These are phyloP conservation scores for Dryococelus australis DNA, from an alignment of 2,888 invertebrate genomes.

Conservation along the genomic window DNA sequence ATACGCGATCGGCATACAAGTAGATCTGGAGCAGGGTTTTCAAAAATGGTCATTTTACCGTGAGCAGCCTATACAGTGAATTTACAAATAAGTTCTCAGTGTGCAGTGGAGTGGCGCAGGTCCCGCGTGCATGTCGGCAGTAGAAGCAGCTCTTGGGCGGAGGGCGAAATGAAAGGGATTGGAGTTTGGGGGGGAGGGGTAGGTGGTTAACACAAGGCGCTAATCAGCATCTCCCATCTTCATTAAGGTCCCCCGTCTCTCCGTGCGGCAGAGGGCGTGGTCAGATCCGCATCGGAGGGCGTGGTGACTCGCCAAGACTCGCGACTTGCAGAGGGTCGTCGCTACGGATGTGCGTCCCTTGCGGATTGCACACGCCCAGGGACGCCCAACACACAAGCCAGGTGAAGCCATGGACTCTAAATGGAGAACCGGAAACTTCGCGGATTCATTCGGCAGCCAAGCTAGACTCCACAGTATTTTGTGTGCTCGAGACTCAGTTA, in stretches of 20 bases:
- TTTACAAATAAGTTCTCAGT: too few relatives aligned
- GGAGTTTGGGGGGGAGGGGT: too few relatives aligned
- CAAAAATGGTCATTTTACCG: too few relatives aligned
- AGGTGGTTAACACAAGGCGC: not conserved
- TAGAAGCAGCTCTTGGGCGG: not conserved
- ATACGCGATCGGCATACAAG: too few relatives aligned
- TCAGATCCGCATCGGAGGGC: not conserved
- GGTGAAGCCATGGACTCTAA: too few relatives aligned
- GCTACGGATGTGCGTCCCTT: not conserved
- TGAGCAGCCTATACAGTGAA: too few relatives aligned
- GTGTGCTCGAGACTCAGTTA: too few relatives aligned
- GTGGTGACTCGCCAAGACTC: not conserved
- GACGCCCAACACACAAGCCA: too few relatives aligned
- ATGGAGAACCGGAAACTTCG: too few relatives aligned
- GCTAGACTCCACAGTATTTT: too few relatives aligned
- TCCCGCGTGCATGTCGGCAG: not conserved
- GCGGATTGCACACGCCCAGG: not conserved
- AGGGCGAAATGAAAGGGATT: not conserved
- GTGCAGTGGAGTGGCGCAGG: not conserved
- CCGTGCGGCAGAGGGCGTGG: not conserved
- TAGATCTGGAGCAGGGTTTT: too few relatives aligned
- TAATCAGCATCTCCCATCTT: not conserved
- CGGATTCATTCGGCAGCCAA: too few relatives aligned
- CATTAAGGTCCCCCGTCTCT: not conserved
- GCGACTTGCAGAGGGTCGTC: not conserved